These are phyloP conservation scores for Rattus norvegicus DNA, from an alignment of 2,113 vertebrate species.

Conservation along the genomic window DNA sequence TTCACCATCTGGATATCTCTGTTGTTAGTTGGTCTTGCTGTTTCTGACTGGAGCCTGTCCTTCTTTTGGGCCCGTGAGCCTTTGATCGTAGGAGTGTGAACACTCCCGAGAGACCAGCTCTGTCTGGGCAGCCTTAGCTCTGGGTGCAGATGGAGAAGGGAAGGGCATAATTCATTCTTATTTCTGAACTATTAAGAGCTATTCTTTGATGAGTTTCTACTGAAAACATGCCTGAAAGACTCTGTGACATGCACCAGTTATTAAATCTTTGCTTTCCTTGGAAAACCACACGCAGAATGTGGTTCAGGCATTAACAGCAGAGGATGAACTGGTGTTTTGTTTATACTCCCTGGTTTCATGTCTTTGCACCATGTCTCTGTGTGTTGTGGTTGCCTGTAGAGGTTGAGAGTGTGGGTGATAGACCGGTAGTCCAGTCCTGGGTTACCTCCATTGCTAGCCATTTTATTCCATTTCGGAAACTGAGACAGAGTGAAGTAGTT, in stretches of 20 bases:
- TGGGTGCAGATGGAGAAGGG: too few species aligned
- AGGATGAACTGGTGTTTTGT: neutral
- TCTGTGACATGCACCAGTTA: neutral
- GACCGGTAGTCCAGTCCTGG: neutral
- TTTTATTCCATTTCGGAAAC: neutral
- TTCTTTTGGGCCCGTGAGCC: too few species aligned
- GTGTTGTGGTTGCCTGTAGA: neutral
- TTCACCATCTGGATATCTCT: too few species aligned
- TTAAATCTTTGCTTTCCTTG: slow-evolving; percentile 3
- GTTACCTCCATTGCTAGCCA: neutral
- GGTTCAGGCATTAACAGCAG: neutral
- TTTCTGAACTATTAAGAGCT: slow-evolving; percentile 21
- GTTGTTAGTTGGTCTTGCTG: too few species aligned
- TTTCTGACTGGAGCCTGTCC: too few species aligned
- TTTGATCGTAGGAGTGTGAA: too few species aligned
- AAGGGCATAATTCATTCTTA: neutral
- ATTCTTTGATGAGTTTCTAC: neutral
- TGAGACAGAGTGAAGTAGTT: neutral
- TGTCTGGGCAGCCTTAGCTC: too few species aligned
- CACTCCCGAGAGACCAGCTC: too few species aligned
- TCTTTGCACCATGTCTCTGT: neutral
- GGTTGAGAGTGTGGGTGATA: neutral
- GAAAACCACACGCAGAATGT: neutral
- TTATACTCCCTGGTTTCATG: rapidly evolving
- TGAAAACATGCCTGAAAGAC: neutral